These are phyloP conservation scores for Eubasilissa splendida DNA, from an alignment of 2,888 invertebrate genomes.

Conservation along the genomic window DNA sequence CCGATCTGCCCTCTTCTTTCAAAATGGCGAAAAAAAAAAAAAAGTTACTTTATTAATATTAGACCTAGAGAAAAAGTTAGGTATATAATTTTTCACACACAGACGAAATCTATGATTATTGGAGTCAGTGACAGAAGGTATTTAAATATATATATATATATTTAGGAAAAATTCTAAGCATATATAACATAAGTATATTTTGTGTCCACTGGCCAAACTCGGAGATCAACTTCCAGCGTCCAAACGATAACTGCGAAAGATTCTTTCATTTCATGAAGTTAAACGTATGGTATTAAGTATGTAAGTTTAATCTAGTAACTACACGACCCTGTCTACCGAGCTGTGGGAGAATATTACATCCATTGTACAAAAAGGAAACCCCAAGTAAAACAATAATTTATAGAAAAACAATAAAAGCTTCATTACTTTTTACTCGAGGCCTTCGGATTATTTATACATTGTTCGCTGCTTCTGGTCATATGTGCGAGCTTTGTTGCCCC, in stretches of 20 bases:
- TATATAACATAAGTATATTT: too few relatives aligned
- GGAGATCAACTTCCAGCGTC: background rate
- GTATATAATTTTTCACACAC: too few relatives aligned
- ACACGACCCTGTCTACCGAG: conserved; percentile 18
- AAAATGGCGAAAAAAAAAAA: too few relatives aligned
- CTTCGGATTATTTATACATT: background rate
- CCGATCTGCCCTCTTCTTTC: too few relatives aligned
- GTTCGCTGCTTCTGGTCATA: background rate
- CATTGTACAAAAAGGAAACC: background rate
- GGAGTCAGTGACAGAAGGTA: too few relatives aligned
- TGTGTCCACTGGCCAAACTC: too few relatives aligned
- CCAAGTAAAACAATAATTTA: background rate
- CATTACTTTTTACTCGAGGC: background rate
- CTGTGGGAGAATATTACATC: background rate
- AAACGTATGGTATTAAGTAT: conserved; percentile 17
- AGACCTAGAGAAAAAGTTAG: too few relatives aligned
- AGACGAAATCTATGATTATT: too few relatives aligned
- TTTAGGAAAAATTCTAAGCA: too few relatives aligned
- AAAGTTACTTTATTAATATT: too few relatives aligned
- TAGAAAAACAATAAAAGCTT: background rate
- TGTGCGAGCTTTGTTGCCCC: conserved; percentile 30
- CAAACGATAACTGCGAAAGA: conserved; percentile 22
- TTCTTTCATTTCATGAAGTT: conserved; percentile 1
- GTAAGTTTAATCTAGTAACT: conserved; percentile 23
- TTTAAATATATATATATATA: too few relatives aligned